Conservation (phyloP, 2,797 vertebrate genomes). For the Myotis findleyi region DNA sequence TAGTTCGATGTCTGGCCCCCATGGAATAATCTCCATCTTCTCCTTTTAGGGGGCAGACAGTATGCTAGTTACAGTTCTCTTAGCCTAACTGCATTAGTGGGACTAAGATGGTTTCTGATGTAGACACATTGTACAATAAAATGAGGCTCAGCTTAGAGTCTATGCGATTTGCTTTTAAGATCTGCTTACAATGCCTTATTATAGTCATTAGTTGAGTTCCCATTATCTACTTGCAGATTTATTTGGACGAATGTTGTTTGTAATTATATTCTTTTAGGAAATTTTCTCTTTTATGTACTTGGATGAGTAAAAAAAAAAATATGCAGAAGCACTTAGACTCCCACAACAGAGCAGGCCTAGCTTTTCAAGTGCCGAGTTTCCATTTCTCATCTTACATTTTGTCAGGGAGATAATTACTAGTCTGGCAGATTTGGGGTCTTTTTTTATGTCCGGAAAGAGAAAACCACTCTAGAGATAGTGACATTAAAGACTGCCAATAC, state of each 20-base stretch:
- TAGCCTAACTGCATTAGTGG: background rate
- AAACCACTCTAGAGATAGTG: background rate
- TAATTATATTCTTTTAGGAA: constrained; percentile 86
- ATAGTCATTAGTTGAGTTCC: constrained; percentile 84
- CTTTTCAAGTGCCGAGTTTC: constrained; percentile 80
- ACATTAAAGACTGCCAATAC: constrained; percentile 41
- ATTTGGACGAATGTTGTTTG: constrained; percentile 84
- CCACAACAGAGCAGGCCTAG: constrained; percentile 65
- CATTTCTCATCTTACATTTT: constrained; percentile 74
- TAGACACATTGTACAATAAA: constrained; percentile 59
- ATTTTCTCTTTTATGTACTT: constrained; percentile 84
- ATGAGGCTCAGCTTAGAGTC: constrained; percentile 68
- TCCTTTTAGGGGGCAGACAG: background rate
- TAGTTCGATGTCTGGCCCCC: background rate
- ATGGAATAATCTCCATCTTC: background rate
- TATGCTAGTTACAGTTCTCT: background rate
- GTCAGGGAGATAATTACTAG: constrained; percentile 70
- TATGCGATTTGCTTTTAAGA: constrained; percentile 76
- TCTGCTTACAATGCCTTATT: constrained; percentile 82
- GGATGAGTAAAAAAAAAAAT: constrained; percentile 78
- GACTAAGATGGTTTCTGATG: background rate
- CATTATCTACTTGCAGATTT: constrained; percentile 86
- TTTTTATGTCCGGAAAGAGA: constrained; percentile 67
- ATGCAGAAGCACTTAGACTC: constrained; percentile 75
- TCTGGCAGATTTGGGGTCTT: constrained; percentile 16